phyloP scores from a whole-genome alignment of 2,797 vertebrate species.

The Myotis planiceps region DNA sequence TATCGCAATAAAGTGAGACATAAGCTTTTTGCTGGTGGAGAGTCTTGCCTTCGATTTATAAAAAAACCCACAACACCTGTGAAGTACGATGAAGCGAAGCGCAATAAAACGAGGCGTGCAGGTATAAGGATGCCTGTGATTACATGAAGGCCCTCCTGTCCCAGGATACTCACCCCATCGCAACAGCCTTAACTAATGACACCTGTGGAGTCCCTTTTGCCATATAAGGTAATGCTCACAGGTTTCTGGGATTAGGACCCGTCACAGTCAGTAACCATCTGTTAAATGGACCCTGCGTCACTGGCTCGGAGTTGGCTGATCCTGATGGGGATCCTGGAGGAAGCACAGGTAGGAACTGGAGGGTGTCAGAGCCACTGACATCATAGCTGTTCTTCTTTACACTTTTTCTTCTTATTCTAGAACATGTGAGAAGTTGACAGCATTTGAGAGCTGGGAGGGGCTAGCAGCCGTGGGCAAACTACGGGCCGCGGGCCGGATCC shows the following conservation, averaged over 20 bases:
- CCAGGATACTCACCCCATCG: not conserved
- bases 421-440: not conserved
- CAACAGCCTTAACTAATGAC: not conserved
- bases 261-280: not conserved
- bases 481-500: too few relatives aligned
- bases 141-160: not conserved
- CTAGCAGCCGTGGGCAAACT: too few relatives aligned
- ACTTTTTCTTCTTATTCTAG: not conserved
- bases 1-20: not conserved
- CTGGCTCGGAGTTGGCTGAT: not conserved
- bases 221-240: not conserved
- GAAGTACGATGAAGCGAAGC: not conserved
- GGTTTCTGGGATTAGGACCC: not conserved
- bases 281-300: not conserved
- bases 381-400: not conserved
- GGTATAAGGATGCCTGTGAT: not conserved
- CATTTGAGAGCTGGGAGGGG: not conserved
- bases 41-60: not conserved
- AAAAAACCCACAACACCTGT: not conserved
- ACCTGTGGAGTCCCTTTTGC: not conserved
- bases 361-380: not conserved
- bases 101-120: not conserved
- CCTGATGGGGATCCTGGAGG: not conserved
- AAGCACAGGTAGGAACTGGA: not conserved
- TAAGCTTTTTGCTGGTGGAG: not conserved